Percentiles rank a stretch among this genome's conserved stretches.
These are phyloP conservation scores for Zootoca vivipara DNA, from an alignment of 2,113 vertebrate genomes.

Conservation along the genomic window DNA sequence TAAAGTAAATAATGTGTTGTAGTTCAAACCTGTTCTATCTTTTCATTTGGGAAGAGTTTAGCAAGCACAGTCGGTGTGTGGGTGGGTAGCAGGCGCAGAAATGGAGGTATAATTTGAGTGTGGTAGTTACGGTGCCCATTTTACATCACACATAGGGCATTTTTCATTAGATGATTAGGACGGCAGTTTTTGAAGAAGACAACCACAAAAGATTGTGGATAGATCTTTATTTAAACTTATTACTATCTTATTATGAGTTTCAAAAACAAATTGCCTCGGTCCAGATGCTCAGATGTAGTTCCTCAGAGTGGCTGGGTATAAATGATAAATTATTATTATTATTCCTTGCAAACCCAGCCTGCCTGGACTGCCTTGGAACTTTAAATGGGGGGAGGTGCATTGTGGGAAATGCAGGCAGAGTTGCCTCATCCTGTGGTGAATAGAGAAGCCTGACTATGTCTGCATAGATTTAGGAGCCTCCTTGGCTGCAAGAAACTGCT, in stretches of 20 bases:
- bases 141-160: not conserved
- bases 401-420: not conserved
- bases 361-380: not conserved
- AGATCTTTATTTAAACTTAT: not conserved
- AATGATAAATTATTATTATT: too few relatives aligned
- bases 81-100: too few relatives aligned
- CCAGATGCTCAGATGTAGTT: not conserved
- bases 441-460: not conserved
- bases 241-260: not conserved
- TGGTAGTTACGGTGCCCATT: not conserved
- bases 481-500: not conserved
- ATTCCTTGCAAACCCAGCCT: not conserved
- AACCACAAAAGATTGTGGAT: not conserved
- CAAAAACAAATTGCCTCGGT: too few relatives aligned
- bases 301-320: too few relatives aligned
- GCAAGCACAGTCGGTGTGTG: not conserved
- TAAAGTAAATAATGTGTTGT: not conserved
- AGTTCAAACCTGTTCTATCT: not conserved
- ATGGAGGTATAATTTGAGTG: not conserved
- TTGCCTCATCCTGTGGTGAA: not conserved
- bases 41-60: not conserved
- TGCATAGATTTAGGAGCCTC: not conserved
- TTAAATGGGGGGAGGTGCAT: not conserved
- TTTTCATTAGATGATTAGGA: not conserved
- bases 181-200: not conserved